Conservation (phyloP, 53 echinoderm and acorn worm species). For the Zoroaster sp. region DNA sequence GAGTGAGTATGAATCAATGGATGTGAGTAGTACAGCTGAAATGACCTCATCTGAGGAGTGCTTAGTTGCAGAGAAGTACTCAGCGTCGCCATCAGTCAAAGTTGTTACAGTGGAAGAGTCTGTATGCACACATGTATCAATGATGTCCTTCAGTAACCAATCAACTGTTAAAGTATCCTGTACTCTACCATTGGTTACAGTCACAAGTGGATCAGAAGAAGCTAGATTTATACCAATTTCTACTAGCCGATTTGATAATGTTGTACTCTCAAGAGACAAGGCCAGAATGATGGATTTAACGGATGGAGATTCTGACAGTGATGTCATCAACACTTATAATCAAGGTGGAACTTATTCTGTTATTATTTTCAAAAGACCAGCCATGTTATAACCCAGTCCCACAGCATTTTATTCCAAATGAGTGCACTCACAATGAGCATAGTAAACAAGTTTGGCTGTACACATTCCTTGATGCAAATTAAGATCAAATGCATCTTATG, state of each 20-base stretch:
- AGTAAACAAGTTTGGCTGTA: too few relatives aligned
- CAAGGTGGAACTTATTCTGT: not conserved
- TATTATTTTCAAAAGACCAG: too few relatives aligned
- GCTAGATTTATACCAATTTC: not conserved
- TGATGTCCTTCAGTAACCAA: not conserved
- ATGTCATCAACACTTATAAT: not conserved
- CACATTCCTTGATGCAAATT: too few relatives aligned
- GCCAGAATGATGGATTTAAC: not conserved
- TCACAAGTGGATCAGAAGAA: not conserved
- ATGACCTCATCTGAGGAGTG: not conserved
- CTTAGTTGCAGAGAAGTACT: not conserved
- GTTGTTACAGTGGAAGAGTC: not conserved
- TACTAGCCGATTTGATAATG: not conserved
- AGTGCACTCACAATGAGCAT: too few relatives aligned
- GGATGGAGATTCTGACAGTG: not conserved
- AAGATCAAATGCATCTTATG: too few relatives aligned
- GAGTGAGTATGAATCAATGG: slow-evolving; percentile 31
- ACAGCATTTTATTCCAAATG: too few relatives aligned
- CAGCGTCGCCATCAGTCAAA: not conserved
- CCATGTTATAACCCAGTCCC: too few relatives aligned
- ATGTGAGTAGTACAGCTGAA: not conserved
- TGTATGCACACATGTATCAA: not conserved
- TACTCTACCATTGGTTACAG: not conserved
- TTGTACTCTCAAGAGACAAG: not conserved
- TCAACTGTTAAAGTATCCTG: not conserved